Conservation (phyloP, 1,140 invertebrate genomes). For the Drosophila seguyi region DNA sequence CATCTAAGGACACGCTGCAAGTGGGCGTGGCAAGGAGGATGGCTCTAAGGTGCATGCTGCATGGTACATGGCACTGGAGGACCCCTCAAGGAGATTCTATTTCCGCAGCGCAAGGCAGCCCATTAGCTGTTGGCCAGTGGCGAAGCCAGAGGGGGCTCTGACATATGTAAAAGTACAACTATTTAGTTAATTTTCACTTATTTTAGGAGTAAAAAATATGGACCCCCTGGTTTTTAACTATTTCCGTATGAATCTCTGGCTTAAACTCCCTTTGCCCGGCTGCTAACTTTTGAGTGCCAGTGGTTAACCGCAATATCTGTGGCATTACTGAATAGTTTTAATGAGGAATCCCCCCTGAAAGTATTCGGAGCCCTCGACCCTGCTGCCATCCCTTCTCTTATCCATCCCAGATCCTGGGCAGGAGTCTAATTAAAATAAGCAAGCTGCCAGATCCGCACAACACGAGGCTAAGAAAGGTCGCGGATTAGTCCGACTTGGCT, state of each 20-base stretch:
- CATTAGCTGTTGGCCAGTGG: conserved; percentile 51
- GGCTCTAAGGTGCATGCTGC: conserved; percentile 12
- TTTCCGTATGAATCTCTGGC: background rate
- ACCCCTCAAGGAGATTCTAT: conserved; percentile 74
- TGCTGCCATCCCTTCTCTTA: conserved; percentile 12
- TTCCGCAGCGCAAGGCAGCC: conserved; percentile 71
- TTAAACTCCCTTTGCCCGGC: background rate
- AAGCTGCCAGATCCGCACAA: conserved; percentile 24
- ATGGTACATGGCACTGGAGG: conserved; percentile 8
- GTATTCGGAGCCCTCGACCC: conserved; percentile 15
- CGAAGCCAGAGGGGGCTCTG: conserved; percentile 28
- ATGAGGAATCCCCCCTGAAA: conserved; percentile 12
- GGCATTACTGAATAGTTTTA: conserved; percentile 1
- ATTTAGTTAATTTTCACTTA: background rate
- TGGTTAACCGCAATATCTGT: conserved; percentile 19
- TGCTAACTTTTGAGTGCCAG: conserved; percentile 12
- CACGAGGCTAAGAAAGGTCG: conserved; percentile 42
- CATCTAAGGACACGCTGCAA: conserved; percentile 58
- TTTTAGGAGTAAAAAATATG: background rate
- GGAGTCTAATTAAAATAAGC: conserved; percentile 54
- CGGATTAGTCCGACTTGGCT: conserved; percentile 29
- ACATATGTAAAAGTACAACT: background rate
- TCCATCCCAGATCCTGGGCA: conserved; percentile 24
- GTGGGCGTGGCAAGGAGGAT: conserved; percentile 1
- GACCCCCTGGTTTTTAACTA: background rate